Base-by-base conservation (phyloP, 2,888 invertebrate genomes). In the Hipparchia semele region DNA sequence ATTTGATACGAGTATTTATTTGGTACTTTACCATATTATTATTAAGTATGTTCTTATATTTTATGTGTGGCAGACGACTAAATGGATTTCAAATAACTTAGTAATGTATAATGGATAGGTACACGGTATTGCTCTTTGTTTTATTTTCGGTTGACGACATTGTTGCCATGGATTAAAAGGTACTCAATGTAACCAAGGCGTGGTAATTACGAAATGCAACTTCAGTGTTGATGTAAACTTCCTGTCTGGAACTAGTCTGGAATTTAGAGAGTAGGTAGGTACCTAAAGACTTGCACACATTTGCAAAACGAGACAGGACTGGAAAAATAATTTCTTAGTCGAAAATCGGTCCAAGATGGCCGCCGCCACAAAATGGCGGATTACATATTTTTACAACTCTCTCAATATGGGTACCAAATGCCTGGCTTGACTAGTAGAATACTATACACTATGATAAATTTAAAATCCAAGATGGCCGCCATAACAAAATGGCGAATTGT, bases 91-190 rank as follows among this genome's bases (percentile, higher is more conserved):
- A 71, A 64, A 69, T 49, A 65, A 59, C 53, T 56, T 65, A 6
- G 12, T 33, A 65, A 23, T 23, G 23, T 46, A 61, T 33, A 68
- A 49, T 39, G 5, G 13, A 39, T 51, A 9, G 61, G 51, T 56
- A 74, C 74, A 74, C 58, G 74, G 66, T 67, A 72, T 53, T 67
- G 72, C 72, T 70, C 60, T 74, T 58, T 54, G 66, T 72, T 74
- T 70, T 74, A 74, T 74, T 72, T 70, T 72, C 33, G 56, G 56
- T 72, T 67, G 70, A 69, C 49, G 67, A 71, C 71, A 67, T 54
- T 68, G 71, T 67, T 61, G 67, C 60, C 39, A 58, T 53, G 10
- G 53, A 60, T 67, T 59, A 59, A 67, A 56, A 60, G 66, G 61
- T 23, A 67, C 61, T 71, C 54, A 46, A 33, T 67, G 53, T 66